Evolutionary conservation across 1,140 invertebrate species (phyloP).

Genomic region (Drosophila pandora): DNA sequence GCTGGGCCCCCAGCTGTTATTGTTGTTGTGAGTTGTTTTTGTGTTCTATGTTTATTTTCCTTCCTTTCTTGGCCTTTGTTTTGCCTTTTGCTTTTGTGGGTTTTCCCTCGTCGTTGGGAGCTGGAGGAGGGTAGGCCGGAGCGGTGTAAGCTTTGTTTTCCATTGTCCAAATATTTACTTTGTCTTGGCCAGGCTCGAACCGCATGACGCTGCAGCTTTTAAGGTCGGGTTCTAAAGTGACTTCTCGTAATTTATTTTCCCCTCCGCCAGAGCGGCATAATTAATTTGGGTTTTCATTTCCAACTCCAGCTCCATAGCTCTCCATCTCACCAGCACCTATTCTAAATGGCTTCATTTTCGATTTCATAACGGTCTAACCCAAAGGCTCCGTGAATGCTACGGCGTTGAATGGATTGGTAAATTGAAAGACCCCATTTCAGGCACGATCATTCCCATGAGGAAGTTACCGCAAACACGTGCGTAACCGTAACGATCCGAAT

Average conservation of each 20-base stretch:
- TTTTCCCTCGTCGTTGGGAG: slow-evolving; percentile 44
- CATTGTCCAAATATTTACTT: slow-evolving; percentile 79
- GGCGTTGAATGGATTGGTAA: slow-evolving; percentile 30
- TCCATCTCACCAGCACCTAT: slow-evolving; percentile 27
- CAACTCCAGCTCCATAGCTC: slow-evolving; percentile 15
- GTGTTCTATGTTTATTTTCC: slow-evolving; percentile 51
- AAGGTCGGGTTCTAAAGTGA: slow-evolving; percentile 54
- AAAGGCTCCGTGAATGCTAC: background rate
- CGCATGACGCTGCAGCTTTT: slow-evolving; percentile 70
- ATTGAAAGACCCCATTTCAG: slow-evolving; percentile 40
- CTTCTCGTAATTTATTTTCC: slow-evolving; percentile 75
- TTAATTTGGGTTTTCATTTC: slow-evolving; percentile 76
- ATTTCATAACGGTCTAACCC: slow-evolving; percentile 67
- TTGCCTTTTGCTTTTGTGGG: slow-evolving; percentile 44
- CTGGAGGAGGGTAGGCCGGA: background rate
- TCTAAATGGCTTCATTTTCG: slow-evolving; percentile 76
- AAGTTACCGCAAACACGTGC: slow-evolving; percentile 49
- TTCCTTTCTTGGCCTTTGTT: slow-evolving; percentile 30
- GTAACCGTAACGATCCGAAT: slow-evolving; percentile 49
- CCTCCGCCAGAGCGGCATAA: slow-evolving; percentile 52
- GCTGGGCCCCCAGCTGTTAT: slow-evolving; percentile 46
- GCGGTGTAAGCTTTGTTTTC: slow-evolving; percentile 54
- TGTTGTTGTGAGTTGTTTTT: slow-evolving; percentile 36
- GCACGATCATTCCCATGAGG: slow-evolving; percentile 45
- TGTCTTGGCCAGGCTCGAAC: slow-evolving; percentile 54